Percentiles rank a stretch among this genome's conserved stretches.
These are phyloP conservation scores for Diglossa brunneiventris DNA, from an alignment of 2,113 vertebrate species.

Conservation along the genomic window DNA sequence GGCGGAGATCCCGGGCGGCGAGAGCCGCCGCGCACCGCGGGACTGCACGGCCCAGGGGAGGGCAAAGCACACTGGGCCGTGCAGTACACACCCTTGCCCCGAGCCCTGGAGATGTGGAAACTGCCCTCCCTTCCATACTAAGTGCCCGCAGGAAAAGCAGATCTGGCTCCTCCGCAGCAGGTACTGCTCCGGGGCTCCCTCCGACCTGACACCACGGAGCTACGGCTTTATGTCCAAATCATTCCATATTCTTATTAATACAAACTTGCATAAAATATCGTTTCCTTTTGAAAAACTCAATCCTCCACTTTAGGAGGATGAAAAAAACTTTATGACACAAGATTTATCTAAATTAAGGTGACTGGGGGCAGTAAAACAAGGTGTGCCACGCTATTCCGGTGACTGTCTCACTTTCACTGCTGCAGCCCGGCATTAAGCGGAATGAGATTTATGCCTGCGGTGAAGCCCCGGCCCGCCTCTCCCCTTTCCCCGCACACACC, in stretches of 20 bases:
- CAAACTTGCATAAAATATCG: not conserved
- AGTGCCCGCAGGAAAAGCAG: not conserved
- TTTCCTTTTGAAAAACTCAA: conserved; percentile 7
- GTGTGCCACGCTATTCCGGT: not conserved
- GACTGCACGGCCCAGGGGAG: not conserved
- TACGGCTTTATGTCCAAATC: not conserved
- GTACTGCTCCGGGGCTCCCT: not conserved
- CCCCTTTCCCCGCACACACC: not conserved
- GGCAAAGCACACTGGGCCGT: not conserved
- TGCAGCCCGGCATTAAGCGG: not conserved
- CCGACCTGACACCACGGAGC: not conserved
- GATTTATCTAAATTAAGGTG: not conserved
- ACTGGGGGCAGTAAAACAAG: not conserved
- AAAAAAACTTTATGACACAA: not conserved
- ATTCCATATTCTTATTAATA: not conserved
- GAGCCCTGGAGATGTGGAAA: not conserved
- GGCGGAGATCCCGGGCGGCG: too few relatives aligned
- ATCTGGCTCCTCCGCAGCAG: not conserved
- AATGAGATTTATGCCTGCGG: conserved; percentile 13
- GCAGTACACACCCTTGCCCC: not conserved
- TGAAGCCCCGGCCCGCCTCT: not conserved
- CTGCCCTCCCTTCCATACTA: accelerated
- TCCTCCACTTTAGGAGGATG: not conserved
- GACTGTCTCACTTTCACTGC: not conserved
- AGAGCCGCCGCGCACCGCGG: not conserved